Evolutionary conservation across 2,888 invertebrate genomes (phyloP), one percentile per base, ranked within the genome.

Genomic region (Nysson spinosus): DNA sequence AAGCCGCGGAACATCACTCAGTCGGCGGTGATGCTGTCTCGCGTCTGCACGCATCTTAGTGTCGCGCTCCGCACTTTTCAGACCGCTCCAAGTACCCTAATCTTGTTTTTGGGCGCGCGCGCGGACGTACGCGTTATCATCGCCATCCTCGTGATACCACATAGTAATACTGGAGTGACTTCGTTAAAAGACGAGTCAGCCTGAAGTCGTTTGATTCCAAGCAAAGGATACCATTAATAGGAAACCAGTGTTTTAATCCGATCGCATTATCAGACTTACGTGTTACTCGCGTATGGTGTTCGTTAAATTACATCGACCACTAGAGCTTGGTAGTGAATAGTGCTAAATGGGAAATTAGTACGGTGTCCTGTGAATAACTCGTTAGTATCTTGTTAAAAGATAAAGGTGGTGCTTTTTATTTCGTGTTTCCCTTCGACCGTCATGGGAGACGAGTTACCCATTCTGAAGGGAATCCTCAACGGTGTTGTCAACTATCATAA

Each of bases 401-500:
- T 20, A 28, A 30, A 37, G 26, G 20, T 35, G n/a, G n/a, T n/a
- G n/a, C n/a, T 56, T n/a, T 42, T 22, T 9, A 49, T 28, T 57
- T 32, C 51, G 60, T 20, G 63, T 56, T 72, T 20, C 30, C 44
- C 60, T n/a, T 35, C 44, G 57, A 69, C 46, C 77, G 91, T 90
- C 89, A 95, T 95, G 95, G 93, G 92, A 87, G 95, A 96, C 91
- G 95, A 96, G 90, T 90, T 95, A 89, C 95, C 96, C 82, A 96
- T 96, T 86, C 91, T 96, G 74, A 96, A 96, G 89, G 95, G 95
- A 86, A 96, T 96, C 89, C 91, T 96, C 82, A 95, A 96, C 88
- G 95, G 96, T 87, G 95, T 94, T 86, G 94, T 95, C 88, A 93
- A 95, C 89, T 95, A 95, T 89, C 95, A 95, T 89, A 95, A 96